phyloP scores from a whole-genome alignment of 2,113 vertebrate species.

The Trogon melanurus region DNA sequence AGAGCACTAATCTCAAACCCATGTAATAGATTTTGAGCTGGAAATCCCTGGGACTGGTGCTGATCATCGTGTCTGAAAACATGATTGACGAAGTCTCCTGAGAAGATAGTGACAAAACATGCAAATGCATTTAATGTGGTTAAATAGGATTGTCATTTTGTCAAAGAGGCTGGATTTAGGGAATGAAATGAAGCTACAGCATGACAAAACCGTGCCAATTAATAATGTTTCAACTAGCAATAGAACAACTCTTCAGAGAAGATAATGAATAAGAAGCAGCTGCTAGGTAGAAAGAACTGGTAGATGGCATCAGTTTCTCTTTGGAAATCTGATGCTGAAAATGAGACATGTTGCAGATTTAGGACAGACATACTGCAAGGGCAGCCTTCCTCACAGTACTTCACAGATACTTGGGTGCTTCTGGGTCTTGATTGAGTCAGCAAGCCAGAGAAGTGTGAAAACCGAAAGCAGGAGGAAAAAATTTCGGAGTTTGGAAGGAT shows the following conservation, averaged over 20 bases:
- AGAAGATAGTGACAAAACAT: neutral
- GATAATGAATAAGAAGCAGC: neutral
- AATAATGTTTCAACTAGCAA: neutral
- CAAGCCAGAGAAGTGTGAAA: neutral
- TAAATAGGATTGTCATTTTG: slow-evolving; percentile 21
- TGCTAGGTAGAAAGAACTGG: neutral
- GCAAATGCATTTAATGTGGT: neutral
- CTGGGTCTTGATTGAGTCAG: neutral
- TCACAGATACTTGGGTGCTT: neutral
- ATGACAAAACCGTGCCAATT: neutral
- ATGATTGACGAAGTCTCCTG: neutral
- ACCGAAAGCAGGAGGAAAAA: neutral
- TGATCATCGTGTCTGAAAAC: neutral
- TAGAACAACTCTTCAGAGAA: neutral
- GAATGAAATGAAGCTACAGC: neutral
- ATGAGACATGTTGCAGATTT: neutral
- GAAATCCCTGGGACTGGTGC: slow-evolving; percentile 12
- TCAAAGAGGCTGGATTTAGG: neutral
- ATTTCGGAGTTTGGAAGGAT: neutral
- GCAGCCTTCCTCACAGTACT: neutral
- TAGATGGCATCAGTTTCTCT: neutral
- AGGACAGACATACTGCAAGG: neutral
- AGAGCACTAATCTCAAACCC: slow-evolving; percentile 13
- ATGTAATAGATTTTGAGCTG: slow-evolving; percentile 20
- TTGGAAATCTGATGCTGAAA: neutral